A percentile compares a stretch with the other conserved stretches of the same genome.
Conservation (phyloP, 2,113 vertebrate genomes). For the Lagopus muta region DNA sequence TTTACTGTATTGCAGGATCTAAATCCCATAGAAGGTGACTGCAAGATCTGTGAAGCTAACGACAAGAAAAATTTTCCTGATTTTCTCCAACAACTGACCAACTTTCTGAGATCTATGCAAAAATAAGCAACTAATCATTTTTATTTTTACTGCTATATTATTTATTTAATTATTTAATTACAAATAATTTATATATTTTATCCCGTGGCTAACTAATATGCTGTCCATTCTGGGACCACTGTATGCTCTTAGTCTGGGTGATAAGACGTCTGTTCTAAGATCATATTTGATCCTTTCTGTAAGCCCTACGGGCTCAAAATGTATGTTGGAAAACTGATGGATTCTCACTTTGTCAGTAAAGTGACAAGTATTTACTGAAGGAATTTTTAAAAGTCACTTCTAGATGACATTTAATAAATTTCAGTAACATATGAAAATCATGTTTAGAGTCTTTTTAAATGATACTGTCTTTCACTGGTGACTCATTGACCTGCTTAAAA, state of each 20-base stretch:
- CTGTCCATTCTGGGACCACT: slow-evolving; percentile 25
- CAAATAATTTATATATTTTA: slow-evolving; percentile 73
- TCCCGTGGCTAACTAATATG: slow-evolving; percentile 26
- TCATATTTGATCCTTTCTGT: slow-evolving; percentile 75
- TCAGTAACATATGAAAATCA: not conserved
- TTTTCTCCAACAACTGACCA: slow-evolving; percentile 1
- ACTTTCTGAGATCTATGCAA: slow-evolving; percentile 15
- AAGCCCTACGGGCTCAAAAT: slow-evolving; percentile 80
- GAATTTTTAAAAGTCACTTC: not conserved
- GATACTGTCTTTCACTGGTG: rapidly evolving
- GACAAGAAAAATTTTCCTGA: not conserved
- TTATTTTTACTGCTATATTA: slow-evolving; percentile 60
- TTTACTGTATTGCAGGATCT: slow-evolving; percentile 35
- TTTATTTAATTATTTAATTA: slow-evolving; percentile 82
- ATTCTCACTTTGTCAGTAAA: slow-evolving; percentile 39
- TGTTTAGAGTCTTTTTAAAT: not conserved
- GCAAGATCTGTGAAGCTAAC: slow-evolving; percentile 16
- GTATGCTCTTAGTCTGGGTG: not conserved
- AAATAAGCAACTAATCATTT: slow-evolving; percentile 67
- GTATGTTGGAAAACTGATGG: not conserved
- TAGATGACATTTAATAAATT: slow-evolving; percentile 42
- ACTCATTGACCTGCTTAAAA: not conserved
- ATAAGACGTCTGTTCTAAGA: slow-evolving; percentile 56
- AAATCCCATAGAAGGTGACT: not conserved
- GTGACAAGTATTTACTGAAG: slow-evolving; percentile 75